These are phyloP conservation scores for Schizaphis graminum DNA, from an alignment of 2,888 invertebrate species.

Conservation along the genomic window DNA sequence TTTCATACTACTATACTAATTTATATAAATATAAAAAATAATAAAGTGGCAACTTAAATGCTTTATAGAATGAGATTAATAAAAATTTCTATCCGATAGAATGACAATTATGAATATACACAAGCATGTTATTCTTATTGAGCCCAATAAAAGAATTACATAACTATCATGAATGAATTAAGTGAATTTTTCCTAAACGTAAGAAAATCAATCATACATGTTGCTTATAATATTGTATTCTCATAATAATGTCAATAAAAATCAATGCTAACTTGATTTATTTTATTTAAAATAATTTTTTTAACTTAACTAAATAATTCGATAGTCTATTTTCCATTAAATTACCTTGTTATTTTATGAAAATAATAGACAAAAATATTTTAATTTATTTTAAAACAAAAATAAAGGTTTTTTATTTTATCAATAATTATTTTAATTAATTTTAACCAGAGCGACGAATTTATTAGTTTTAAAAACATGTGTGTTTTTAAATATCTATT, in stretches of 20 bases:
- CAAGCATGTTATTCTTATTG: not conserved
- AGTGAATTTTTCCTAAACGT: not conserved
- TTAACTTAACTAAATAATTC: not conserved
- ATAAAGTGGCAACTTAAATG: not conserved
- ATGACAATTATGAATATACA: constrained; percentile 8
- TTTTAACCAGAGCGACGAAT: too few species aligned
- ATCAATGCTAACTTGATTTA: not conserved
- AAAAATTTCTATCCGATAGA: not conserved
- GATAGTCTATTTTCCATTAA: not conserved
- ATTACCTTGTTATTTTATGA: not conserved
- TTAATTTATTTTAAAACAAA: too few species aligned
- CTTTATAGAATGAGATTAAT: not conserved
- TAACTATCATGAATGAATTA: not conserved
- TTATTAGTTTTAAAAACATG: too few species aligned
- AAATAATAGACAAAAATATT: not conserved
- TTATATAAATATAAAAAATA: too few species aligned
- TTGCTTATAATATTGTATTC: not conserved
- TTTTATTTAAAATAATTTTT: not conserved
- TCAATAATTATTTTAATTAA: not conserved
- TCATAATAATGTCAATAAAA: not conserved
- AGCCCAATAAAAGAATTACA: not conserved
- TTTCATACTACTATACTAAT: not conserved
- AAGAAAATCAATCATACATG: not conserved
- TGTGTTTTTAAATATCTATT: too few species aligned
- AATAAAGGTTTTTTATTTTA: too few species aligned